Percentiles rank a stretch among this genome's conserved stretches.
Evolutionary conservation across 2,888 invertebrate species (phyloP).

Genomic region (Cerastis rubricosa): DNA sequence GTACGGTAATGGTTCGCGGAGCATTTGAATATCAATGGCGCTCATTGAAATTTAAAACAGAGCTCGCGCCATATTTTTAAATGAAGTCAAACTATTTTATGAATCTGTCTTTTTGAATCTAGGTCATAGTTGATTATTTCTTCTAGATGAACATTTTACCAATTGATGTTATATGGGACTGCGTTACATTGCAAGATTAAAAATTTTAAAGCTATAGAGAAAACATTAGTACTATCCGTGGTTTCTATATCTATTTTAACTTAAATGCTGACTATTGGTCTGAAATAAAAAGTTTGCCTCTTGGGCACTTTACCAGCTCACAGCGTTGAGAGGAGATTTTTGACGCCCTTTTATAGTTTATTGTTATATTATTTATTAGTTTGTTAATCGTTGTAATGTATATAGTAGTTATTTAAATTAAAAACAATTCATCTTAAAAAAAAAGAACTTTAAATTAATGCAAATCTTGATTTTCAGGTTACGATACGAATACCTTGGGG

Average conservation of each 20-base stretch:
- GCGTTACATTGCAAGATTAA: not conserved
- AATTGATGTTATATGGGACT: not conserved
- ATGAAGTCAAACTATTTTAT: constrained; percentile 31
- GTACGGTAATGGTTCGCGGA: constrained; percentile 72
- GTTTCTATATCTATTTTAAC: not conserved
- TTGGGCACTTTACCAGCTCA: too few species aligned
- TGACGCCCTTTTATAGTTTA: too few species aligned
- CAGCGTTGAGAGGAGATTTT: too few species aligned
- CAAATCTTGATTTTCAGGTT: not conserved
- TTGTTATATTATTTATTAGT: too few species aligned
- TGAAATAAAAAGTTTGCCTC: too few species aligned
- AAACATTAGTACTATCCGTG: not conserved
- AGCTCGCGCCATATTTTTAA: constrained; percentile 34
- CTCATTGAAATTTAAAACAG: constrained; percentile 60
- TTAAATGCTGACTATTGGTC: too few species aligned
- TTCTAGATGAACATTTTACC: not conserved
- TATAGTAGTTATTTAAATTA: too few species aligned
- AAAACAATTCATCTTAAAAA: too few species aligned
- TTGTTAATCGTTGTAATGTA: too few species aligned
- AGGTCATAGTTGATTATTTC: not conserved
- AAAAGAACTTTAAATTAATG: too few species aligned
- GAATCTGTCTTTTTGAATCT: not conserved
- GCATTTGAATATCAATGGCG: constrained; percentile 78
- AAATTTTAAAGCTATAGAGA: not conserved
- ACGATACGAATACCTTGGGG: not conserved